Conservation (phyloP, 2,888 invertebrate genomes). For the Automeris io region DNA sequence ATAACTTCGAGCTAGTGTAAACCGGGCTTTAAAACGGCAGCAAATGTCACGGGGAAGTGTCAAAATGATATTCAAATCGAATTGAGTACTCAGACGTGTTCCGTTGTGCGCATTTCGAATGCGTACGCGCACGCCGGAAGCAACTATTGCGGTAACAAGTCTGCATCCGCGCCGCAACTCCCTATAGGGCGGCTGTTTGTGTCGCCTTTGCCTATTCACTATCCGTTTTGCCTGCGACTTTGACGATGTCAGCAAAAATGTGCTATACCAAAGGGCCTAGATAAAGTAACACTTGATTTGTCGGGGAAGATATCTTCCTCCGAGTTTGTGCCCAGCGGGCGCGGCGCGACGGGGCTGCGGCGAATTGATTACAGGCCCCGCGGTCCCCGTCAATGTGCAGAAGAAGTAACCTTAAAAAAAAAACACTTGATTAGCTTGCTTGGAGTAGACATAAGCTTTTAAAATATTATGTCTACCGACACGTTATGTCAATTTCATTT, state of each 20-base stretch:
- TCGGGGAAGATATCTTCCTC: too few relatives aligned
- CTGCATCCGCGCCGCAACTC: conserved; percentile 42
- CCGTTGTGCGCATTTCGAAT: conserved; percentile 44
- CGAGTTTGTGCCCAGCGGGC: too few relatives aligned
- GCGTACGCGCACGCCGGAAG: conserved; percentile 52
- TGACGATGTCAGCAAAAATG: too few relatives aligned
- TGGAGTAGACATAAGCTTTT: too few relatives aligned
- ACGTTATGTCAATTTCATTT: too few relatives aligned
- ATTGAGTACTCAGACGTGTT: conserved; percentile 51
- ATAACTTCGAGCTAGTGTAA: neutral
- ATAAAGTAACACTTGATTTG: conserved; percentile 10
- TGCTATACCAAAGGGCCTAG: conserved; percentile 12
- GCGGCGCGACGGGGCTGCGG: too few relatives aligned
- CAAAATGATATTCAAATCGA: conserved; percentile 34
- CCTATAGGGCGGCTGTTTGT: conserved; percentile 24
- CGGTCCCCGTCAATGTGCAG: too few relatives aligned
- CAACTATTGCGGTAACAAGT: conserved; percentile 57
- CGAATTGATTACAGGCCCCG: too few relatives aligned
- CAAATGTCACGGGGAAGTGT: conserved; percentile 18
- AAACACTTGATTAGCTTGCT: too few relatives aligned
- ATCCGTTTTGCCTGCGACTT: neutral
- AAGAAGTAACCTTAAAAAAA: too few relatives aligned
- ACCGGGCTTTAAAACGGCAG: too few relatives aligned
- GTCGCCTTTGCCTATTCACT: conserved; percentile 1
- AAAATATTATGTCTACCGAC: too few relatives aligned